Conservation (phyloP, 1,140 invertebrate species). For the Streblospio benedicti region DNA sequence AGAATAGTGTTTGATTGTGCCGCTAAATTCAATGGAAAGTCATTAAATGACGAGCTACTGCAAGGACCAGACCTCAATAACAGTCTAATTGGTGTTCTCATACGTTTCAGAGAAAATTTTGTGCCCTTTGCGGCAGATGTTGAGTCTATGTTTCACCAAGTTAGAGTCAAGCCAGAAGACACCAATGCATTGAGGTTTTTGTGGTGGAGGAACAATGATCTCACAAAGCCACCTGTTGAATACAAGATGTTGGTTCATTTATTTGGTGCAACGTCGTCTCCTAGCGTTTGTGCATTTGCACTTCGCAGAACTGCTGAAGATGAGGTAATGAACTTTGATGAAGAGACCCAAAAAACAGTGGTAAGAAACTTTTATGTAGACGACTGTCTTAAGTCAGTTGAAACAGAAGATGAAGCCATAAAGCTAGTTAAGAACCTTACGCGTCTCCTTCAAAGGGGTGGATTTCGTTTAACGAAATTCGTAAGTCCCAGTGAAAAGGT, state of each 20-base stretch:
- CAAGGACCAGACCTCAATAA: slow-evolving; percentile 40
- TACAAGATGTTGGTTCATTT: slow-evolving; percentile 14
- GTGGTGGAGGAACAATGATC: slow-evolving; percentile 18
- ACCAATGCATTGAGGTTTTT: slow-evolving; percentile 17
- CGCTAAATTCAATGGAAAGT: slow-evolving; percentile 20
- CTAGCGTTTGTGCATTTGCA: slow-evolving; percentile 7
- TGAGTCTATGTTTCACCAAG: slow-evolving; percentile 7
- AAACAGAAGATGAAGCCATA: not conserved
- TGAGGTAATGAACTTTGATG: not conserved
- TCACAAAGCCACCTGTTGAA: not conserved
- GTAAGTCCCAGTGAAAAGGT: not conserved
- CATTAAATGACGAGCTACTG: slow-evolving; percentile 26
- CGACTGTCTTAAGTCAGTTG: slow-evolving; percentile 14
- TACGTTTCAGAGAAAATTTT: slow-evolving; percentile 17
- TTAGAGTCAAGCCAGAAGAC: slow-evolving; percentile 3
- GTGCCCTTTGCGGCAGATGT: slow-evolving; percentile 16
- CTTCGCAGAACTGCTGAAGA: slow-evolving; percentile 9
- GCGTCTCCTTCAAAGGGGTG: not conserved
- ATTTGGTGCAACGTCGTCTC: slow-evolving; percentile 20
- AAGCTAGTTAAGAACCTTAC: not conserved
- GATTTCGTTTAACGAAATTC: slow-evolving; percentile 13
- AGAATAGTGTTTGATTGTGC: slow-evolving; percentile 22
- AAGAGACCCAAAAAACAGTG: slow-evolving; percentile 3
- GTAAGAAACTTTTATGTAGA: slow-evolving; percentile 19
- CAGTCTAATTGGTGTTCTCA: slow-evolving; percentile 16